Percentiles rank a stretch among this genome's conserved stretches.
phyloP scores from a whole-genome alignment of 2,797 vertebrate species.

The Melanogrammus aeglefinus region DNA sequence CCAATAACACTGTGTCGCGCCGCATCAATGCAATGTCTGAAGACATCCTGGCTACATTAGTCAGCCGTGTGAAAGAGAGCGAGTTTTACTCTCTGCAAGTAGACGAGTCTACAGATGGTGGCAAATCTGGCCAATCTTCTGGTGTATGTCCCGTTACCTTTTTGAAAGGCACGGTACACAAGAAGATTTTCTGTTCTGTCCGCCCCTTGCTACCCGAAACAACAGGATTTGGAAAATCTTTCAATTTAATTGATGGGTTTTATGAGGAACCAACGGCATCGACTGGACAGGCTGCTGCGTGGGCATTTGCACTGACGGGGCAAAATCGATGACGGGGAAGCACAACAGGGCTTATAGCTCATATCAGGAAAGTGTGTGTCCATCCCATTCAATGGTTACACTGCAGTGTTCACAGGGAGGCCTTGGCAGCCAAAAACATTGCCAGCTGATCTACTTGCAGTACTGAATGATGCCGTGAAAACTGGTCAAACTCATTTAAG shows the following conservation, averaged over 20 bases:
- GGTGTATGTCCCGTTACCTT: no score
- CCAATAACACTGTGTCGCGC: no score
- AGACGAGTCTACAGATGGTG: no score
- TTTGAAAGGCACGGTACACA: no score
- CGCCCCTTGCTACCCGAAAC: no score
- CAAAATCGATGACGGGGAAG: conserved; percentile 2
- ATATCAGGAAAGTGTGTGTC: background rate
- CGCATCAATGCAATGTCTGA: no score
- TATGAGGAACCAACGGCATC: background rate
- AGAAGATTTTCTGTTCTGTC: no score
- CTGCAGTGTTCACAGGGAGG: conserved; percentile 2
- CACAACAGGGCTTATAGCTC: background rate
- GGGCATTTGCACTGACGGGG: conserved; percentile 2
- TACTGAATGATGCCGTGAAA: background rate
- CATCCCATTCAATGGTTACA: background rate
- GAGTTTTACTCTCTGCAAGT: no score
- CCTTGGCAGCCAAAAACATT: conserved; percentile 2
- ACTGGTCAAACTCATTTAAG: conserved; percentile 10
- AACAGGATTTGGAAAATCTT: background rate
- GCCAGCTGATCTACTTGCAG: conserved; percentile 11
- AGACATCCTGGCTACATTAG: no score
- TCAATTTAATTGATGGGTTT: background rate
- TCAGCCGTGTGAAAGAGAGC: no score
- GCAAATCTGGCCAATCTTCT: no score
- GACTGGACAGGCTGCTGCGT: conserved; percentile 4